These are phyloP conservation scores for Zaprionus ghesquierei DNA, from an alignment of 1,140 invertebrate species.

Conservation along the genomic window DNA sequence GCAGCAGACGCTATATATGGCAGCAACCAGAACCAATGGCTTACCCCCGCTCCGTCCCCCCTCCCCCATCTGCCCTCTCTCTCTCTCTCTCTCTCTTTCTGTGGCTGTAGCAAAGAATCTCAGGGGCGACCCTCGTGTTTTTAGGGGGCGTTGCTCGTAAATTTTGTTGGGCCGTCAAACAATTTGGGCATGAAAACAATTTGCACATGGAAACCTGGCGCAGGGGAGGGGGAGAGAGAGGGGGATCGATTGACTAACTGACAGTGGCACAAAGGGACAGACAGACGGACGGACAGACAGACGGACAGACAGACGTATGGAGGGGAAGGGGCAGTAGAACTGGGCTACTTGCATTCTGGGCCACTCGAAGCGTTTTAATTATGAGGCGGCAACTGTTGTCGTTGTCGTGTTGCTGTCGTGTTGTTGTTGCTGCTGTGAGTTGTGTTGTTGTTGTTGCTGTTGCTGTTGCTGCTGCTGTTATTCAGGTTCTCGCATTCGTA, in stretches of 20 bases:
- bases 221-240: not conserved
- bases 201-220: slow-evolving; percentile 42
- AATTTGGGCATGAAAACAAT: slow-evolving; percentile 57
- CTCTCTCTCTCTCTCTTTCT: too few relatives aligned
- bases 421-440: not conserved
- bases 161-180: slow-evolving; percentile 35
- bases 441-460: not conserved
- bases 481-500: not conserved
- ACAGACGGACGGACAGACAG: too few relatives aligned
- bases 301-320: too few relatives aligned
- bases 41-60: not conserved
- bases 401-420: not conserved
- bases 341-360: slow-evolving; percentile 59
- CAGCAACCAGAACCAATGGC: not conserved
- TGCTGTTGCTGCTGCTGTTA: not conserved
- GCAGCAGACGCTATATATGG: not conserved
- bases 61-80: not conserved
- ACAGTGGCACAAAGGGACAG: not conserved
- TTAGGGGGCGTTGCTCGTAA: slow-evolving; percentile 67
- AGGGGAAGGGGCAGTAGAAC: not conserved
- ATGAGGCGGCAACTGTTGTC: slow-evolving; percentile 65
- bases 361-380: slow-evolving; percentile 71
- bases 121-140: slow-evolving; percentile 37
- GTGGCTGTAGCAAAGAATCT: not conserved
- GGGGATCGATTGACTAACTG: not conserved